Evolutionary conservation across 2,797 vertebrate species (phyloP), one percentile per base, ranked within the genome.

Genomic region (Telmatherina bonti): DNA sequence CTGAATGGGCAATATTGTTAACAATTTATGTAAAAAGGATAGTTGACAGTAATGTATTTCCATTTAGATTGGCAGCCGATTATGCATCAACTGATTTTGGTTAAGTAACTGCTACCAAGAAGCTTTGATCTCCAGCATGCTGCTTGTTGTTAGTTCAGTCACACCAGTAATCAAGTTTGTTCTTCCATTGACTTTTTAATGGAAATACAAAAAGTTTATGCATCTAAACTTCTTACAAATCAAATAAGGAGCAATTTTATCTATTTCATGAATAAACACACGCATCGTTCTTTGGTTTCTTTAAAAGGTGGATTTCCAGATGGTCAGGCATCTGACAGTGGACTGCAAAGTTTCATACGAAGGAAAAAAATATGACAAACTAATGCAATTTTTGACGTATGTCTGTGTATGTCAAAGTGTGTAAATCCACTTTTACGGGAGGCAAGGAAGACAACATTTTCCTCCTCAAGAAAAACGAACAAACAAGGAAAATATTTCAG

Each of bases 21-120:
- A 13, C 12, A 33, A 49, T 49, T 49, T 49, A 49, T 49, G 22
- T 13, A 53, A 36, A 53, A 51, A 26, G 2, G 20, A 35, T 15
- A 22, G n/a, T 51, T 64, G 12, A 58, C 31, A 67, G 11, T 20
- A 57, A 29, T 38, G 30, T 24, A 35, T 78, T 71, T 53, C 27
- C 26, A 60, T 53, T 53, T 29, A 67, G 43, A 76, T 7, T 65
- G 18, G 15, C 45, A 63, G 69, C 66, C 62, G 11, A 67, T 68
- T 64, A 20, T 20, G 55, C 29, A 77, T 83, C 74, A 90, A 79
- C 49, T 88, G 81, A 81, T 84, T 79, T 45, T 52, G 52, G 66
- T 79, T 85, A 78, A 73, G 56, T 30, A 45, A 73, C 29, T 26
- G 51, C 47, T 67, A 56, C 63, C 29, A 31, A 59, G 45, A 67